A percentile compares a stretch with the other conserved stretches of the same genome.
Conservation (phyloP, 2,797 vertebrate species). For the Hemibagrus guttatus region DNA sequence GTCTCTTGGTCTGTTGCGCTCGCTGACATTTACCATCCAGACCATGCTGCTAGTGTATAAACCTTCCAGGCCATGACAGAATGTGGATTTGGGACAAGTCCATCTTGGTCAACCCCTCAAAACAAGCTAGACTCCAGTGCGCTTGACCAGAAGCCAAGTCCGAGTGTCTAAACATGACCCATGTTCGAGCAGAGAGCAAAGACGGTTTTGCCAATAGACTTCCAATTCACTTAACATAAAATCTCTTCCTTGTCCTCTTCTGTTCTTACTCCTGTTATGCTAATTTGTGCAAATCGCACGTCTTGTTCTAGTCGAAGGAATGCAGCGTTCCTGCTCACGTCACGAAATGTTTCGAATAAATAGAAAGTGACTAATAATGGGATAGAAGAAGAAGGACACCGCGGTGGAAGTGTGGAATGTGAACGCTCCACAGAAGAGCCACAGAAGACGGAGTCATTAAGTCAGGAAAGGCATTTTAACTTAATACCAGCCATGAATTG, state of each 20-base stretch:
- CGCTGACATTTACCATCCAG: constrained; percentile 74
- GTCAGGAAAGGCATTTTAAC: constrained; percentile 48
- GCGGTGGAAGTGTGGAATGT: constrained; percentile 9
- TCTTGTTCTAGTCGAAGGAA: background rate
- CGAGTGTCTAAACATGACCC: constrained; percentile 52
- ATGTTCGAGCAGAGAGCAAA: constrained; percentile 19
- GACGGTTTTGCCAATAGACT: constrained; percentile 30
- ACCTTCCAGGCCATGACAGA: constrained; percentile 71
- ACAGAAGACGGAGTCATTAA: constrained; percentile 49
- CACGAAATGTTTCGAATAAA: constrained; percentile 4
- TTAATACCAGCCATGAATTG: constrained; percentile 49
- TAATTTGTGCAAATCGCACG: background rate
- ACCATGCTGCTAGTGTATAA: constrained; percentile 64
- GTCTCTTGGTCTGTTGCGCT: constrained; percentile 70
- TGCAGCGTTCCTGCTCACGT: background rate
- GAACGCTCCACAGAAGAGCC: constrained; percentile 29
- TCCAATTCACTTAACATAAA: background rate
- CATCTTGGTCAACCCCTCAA: constrained; percentile 64
- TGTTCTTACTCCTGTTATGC: constrained; percentile 13
- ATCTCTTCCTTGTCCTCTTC: constrained; percentile 11
- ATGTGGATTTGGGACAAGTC: constrained; percentile 69
- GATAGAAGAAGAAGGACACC: constrained; percentile 15
- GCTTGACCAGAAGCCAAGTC: constrained; percentile 70
- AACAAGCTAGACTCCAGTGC: constrained; percentile 51
- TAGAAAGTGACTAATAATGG: constrained; percentile 44